Conservation (phyloP, 2,797 vertebrate genomes). For the Taeniopygia guttata region DNA sequence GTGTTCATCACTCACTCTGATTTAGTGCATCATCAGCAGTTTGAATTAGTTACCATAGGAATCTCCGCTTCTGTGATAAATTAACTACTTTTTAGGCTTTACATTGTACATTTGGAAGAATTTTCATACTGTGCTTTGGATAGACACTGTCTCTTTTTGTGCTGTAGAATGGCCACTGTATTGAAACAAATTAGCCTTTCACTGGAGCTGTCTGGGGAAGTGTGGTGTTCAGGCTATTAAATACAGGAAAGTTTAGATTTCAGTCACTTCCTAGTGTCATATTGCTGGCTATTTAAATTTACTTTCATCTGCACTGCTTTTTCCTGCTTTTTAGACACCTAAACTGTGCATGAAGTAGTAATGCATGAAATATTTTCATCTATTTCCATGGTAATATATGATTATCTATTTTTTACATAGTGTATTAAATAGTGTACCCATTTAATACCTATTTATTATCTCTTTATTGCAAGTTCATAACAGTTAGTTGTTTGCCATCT, state of each 20-base stretch:
- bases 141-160: slow-evolving; percentile 28
- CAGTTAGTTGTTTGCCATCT: background rate
- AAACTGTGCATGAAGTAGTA: background rate
- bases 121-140: slow-evolving; percentile 43
- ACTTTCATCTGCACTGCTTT: background rate
- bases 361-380: background rate
- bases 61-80: slow-evolving; percentile 68
- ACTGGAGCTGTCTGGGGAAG: slow-evolving; percentile 8
- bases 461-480: background rate
- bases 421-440: background rate
- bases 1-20: slow-evolving; percentile 78
- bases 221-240: background rate
- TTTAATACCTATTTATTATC: background rate
- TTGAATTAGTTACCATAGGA: slow-evolving; percentile 74
- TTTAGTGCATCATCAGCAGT: slow-evolving; percentile 80
- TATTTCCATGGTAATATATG: background rate
- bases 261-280: background rate
- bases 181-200: slow-evolving; percentile 56
- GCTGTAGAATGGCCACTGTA: slow-evolving; percentile 27
- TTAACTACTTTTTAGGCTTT: slow-evolving; percentile 67
- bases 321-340: background rate
- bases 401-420: background rate
- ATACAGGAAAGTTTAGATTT: background rate
- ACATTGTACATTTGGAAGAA: slow-evolving; percentile 58
- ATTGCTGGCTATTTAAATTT: background rate